A percentile compares a stretch with the other conserved stretches of the same genome.
Conservation (phyloP, 2,113 vertebrate genomes). For the Nycticebus coucang region DNA sequence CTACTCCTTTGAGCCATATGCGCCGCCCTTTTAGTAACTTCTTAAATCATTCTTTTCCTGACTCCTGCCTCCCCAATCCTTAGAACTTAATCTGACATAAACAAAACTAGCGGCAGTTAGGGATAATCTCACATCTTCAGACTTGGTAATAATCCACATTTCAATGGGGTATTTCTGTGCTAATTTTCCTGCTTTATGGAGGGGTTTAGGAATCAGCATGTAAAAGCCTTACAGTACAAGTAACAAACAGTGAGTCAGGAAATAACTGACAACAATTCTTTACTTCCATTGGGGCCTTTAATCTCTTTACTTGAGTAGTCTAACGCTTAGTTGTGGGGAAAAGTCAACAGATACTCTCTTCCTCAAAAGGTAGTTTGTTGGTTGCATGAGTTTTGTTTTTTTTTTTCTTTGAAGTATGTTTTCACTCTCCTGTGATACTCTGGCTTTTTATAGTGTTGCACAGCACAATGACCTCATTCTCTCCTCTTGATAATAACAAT, state of each 20-base stretch:
- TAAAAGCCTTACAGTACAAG: not conserved
- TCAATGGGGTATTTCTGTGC: not conserved
- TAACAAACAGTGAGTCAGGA: not conserved
- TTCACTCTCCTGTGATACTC: slow-evolving; percentile 73
- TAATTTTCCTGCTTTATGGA: not conserved
- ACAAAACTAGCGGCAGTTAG: not conserved
- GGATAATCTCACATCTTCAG: not conserved
- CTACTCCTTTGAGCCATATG: too few relatives aligned
- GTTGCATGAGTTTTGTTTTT: not conserved
- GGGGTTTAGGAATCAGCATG: not conserved
- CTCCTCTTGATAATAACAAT: slow-evolving; percentile 82
- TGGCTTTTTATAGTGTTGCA: slow-evolving; percentile 82
- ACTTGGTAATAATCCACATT: not conserved
- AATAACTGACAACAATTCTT: not conserved
- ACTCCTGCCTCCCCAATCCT: too few relatives aligned
- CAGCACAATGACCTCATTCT: slow-evolving; percentile 86
- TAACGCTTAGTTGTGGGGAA: not conserved
- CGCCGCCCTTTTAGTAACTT: not conserved
- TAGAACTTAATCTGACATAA: not conserved
- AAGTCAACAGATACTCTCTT: not conserved
- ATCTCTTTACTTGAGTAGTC: slow-evolving; percentile 4
- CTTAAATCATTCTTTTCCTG: too few relatives aligned
- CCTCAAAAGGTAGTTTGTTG: slow-evolving; percentile 30
- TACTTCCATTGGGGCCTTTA: not conserved
- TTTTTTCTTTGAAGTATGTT: not conserved